Evolutionary conservation across 2,797 vertebrate genomes (phyloP).

Genomic region (Molossus molossus): DNA sequence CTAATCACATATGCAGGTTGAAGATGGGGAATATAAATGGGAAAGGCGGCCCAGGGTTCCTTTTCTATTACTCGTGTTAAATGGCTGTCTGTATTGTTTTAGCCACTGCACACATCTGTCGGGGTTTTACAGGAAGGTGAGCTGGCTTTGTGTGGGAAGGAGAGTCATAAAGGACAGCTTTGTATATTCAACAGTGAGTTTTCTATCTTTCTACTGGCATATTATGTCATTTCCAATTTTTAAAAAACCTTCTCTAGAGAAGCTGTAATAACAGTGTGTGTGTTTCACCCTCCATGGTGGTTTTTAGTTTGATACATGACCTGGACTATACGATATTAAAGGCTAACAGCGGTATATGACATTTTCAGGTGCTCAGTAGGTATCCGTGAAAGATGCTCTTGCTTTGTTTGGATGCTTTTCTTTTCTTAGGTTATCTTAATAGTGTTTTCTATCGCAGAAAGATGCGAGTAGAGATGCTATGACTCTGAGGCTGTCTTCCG

Average conservation of each 20-base stretch:
- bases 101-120: not conserved
- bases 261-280: conserved; percentile 63
- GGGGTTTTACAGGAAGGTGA: conserved; percentile 9
- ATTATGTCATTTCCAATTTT: conserved; percentile 68
- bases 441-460: conserved; percentile 35
- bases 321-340: conserved; percentile 9
- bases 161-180: conserved; percentile 58
- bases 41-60: not conserved
- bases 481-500: conserved; percentile 25
- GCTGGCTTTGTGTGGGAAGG: conserved; percentile 60
- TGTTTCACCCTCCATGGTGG: not conserved
- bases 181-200: conserved; percentile 41
- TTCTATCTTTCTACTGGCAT: conserved; percentile 55
- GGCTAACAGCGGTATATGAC: not conserved
- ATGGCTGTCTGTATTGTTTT: conserved; percentile 51
- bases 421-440: conserved; percentile 34
- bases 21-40: conserved; percentile 20
- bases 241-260: conserved; percentile 54
- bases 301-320: conserved; percentile 13
- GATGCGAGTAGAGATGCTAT: not conserved
- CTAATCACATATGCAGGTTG: conserved; percentile 69
- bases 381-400: not conserved
- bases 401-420: conserved; percentile 40
- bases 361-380: not conserved
- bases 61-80: conserved; percentile 42